These are phyloP conservation scores for Myoxocephalus aenaeus DNA, from an alignment of 2,797 vertebrate genomes.

Conservation along the genomic window DNA sequence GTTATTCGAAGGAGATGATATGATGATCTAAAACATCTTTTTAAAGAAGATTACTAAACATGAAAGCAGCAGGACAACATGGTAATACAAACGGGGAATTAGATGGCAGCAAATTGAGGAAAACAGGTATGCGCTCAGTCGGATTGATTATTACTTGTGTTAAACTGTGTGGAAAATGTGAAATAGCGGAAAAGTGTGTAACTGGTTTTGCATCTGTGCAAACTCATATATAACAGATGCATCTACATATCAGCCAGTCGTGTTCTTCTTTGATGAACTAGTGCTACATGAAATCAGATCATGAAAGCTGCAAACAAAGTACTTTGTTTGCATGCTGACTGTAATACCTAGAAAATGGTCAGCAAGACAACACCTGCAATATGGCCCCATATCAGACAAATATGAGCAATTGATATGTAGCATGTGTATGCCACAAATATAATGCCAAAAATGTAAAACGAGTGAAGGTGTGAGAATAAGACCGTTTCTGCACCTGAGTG, in stretches of 20 bases:
- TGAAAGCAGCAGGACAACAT: not conserved
- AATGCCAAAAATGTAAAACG: not conserved
- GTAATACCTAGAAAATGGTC: not conserved
- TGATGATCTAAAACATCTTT: not conserved
- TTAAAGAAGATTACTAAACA: not conserved
- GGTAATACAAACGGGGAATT: not conserved
- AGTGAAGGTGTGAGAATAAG: not conserved
- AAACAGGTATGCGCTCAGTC: not conserved
- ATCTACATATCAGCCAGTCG: not conserved
- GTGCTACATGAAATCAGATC: not conserved
- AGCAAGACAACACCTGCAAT: not conserved
- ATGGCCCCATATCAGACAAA: not conserved
- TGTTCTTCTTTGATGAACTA: not conserved
- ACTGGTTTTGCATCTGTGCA: not conserved
- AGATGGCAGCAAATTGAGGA: not conserved
- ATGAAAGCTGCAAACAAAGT: not conserved
- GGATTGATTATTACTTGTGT: not conserved
- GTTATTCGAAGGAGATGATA: not conserved
- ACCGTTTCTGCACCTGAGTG: slow-evolving; percentile 88
- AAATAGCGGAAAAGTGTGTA: not conserved
- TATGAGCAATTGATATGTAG: not conserved
- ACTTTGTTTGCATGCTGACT: not conserved
- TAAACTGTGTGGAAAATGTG: not conserved
- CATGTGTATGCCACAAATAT: not conserved
- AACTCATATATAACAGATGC: not conserved